Evolutionary conservation across 2,113 vertebrate species (phyloP), one percentile per base, ranked within the genome.

Genomic region (Phaetusa simplex): DNA sequence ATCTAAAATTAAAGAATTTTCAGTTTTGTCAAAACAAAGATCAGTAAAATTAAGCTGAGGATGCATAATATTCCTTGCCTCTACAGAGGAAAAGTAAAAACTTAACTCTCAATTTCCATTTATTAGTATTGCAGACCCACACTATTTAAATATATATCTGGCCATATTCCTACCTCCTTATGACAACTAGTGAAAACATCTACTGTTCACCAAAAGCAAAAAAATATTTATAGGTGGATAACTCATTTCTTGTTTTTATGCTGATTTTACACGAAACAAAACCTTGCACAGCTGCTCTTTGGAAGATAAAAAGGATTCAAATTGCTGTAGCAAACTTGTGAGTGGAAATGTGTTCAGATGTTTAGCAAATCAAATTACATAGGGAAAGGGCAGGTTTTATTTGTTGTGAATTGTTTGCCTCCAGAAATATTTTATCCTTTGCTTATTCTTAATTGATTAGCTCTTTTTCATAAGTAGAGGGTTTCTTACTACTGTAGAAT

Each of bases 231-330:
- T 86, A 94, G 42, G 50, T 93, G 64, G 82, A 62, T 89, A 96
- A 86, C 70, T 83, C 19, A 87, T 96, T 97, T 95, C 52, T 95
- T 72, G 45, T 4, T 89, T 96, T 93, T 88, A 95, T 95, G 91
- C 73, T 92, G 82, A 96, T 96, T 97, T 96, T 87, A 61, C 91
- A 93, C 17, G 83, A 95, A 96, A 95, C 93, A 94, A 96, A 97
- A 90, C 88, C 52, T 82, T 91, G 83, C 80, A 89, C 87, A 95
- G 93, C 96, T 98, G 97, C 61, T 95, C 67, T 83, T 97, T 96
- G 91, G 67, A 88, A 97, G 96, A 97, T 98, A 97, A 97, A 97
- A 97, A 96, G 70, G 53, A 94, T 95, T 95, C 24, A 96, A 96
- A 95, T 95, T 93, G 47, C 71, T 93, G 67, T 96, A 79, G 71